phyloP scores from a whole-genome alignment of 2,113 vertebrate species.

The Grallaria varia region DNA sequence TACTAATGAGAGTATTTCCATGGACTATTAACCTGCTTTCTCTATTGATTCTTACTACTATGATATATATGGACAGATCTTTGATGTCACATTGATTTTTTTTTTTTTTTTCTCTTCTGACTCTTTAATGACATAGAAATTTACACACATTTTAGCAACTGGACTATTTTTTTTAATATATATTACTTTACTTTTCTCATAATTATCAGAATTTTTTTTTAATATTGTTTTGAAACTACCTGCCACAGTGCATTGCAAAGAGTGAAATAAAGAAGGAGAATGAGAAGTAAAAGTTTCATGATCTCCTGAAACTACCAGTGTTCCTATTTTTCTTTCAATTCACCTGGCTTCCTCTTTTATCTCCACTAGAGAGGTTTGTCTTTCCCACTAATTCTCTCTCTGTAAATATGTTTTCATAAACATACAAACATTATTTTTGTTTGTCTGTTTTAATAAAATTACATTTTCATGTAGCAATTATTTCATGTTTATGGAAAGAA shows the following conservation, averaged over 20 bases:
- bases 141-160: background rate
- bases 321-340: background rate
- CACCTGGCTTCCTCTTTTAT: background rate
- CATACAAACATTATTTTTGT: too few species aligned
- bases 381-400: background rate
- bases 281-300: background rate
- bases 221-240: background rate
- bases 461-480: background rate
- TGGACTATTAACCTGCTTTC: background rate
- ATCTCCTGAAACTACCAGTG: background rate
- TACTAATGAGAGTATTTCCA: background rate
- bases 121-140: background rate
- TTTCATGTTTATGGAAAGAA: background rate
- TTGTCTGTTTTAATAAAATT: background rate
- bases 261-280: background rate
- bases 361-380: background rate
- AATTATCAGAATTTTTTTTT: background rate
- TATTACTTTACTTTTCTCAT: background rate
- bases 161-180: background rate
- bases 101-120: background rate
- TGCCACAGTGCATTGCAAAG: background rate
- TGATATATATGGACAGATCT: background rate
- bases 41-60: background rate
- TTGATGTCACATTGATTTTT: background rate
- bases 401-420: background rate